Percentiles rank a stretch among this genome's conserved stretches.
Conservation (phyloP, 1,140 invertebrate species). For the Laodelphax striatellus region DNA sequence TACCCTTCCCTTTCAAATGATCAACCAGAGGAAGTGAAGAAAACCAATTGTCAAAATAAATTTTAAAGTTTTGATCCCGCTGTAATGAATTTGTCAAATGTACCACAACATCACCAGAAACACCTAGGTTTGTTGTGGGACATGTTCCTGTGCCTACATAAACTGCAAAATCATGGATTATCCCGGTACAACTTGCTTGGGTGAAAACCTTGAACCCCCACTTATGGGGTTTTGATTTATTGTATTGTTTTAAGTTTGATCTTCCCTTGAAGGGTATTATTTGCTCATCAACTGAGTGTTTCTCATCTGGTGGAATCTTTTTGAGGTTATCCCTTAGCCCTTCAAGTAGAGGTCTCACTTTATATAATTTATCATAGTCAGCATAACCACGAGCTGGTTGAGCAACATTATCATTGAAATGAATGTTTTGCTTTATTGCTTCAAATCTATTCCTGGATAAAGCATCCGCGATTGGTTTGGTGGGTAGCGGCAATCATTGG, state of each 20-base stretch:
- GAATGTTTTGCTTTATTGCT: neutral
- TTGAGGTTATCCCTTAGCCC: conserved; percentile 18
- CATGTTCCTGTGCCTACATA: conserved; percentile 20
- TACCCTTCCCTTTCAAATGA: conserved; percentile 24
- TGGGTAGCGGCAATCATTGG: neutral
- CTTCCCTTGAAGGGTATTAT: conserved; percentile 27
- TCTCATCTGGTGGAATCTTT: conserved; percentile 23
- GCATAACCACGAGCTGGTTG: neutral
- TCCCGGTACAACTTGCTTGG: conserved; percentile 17
- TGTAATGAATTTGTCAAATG: conserved; percentile 12
- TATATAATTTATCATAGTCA: conserved; percentile 1
- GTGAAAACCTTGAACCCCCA: conserved; percentile 27
- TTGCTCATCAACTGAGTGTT: conserved; percentile 27
- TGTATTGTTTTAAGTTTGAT: conserved; percentile 26
- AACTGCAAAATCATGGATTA: conserved; percentile 26
- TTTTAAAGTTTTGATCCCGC: conserved; percentile 17
- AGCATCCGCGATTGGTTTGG: neutral
- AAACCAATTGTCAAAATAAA: conserved; percentile 30
- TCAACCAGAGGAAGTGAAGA: conserved; percentile 23
- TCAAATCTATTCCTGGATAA: neutral
- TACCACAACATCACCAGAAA: conserved; percentile 22
- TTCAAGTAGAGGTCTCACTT: conserved; percentile 15
- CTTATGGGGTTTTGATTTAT: conserved; percentile 29
- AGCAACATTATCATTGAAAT: neutral
- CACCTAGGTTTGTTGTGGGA: conserved; percentile 20